phyloP scores from a whole-genome alignment of 2,888 invertebrate species.

The Andrena bicolor region DNA sequence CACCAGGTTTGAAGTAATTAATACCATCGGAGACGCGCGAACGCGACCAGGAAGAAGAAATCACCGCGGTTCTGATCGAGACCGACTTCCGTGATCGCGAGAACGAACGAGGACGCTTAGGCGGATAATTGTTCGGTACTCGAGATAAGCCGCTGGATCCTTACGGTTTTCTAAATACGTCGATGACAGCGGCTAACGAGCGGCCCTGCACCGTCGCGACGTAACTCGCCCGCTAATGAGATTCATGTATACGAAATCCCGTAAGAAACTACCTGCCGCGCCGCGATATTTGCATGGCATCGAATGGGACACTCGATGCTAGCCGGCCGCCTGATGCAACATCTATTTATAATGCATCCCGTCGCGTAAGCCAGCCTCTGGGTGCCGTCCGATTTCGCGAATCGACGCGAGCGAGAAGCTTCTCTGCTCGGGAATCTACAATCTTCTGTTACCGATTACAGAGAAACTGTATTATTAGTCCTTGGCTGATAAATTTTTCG shows the following conservation, averaged over 20 bases:
- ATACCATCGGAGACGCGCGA: background rate
- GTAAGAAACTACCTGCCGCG: constrained; percentile 34
- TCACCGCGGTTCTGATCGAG: no score
- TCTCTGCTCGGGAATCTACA: background rate
- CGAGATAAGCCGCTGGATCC: constrained; percentile 44
- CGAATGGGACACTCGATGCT: constrained; percentile 31
- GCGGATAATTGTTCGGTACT: constrained; percentile 14
- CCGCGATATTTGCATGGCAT: constrained; percentile 52
- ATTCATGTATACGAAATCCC: constrained; percentile 60
- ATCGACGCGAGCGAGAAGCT: constrained; percentile 6
- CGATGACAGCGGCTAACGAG: constrained; percentile 67
- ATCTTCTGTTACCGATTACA: no score
- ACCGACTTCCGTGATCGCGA: background rate
- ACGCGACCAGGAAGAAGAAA: background rate
- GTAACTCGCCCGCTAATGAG: constrained; percentile 56
- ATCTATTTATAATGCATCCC: constrained; percentile 56
- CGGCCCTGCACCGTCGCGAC: constrained; percentile 33
- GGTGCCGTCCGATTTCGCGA: constrained; percentile 39
- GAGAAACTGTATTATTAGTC: no score
- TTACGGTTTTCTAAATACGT: constrained; percentile 73
- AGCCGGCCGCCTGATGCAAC: constrained; percentile 44
- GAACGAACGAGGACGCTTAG: background rate
- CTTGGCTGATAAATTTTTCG: no score
- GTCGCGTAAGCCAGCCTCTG: constrained; percentile 13
- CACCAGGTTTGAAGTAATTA: background rate